Conservation (phyloP, 2,888 invertebrate species). For the Polyploca ridens region DNA sequence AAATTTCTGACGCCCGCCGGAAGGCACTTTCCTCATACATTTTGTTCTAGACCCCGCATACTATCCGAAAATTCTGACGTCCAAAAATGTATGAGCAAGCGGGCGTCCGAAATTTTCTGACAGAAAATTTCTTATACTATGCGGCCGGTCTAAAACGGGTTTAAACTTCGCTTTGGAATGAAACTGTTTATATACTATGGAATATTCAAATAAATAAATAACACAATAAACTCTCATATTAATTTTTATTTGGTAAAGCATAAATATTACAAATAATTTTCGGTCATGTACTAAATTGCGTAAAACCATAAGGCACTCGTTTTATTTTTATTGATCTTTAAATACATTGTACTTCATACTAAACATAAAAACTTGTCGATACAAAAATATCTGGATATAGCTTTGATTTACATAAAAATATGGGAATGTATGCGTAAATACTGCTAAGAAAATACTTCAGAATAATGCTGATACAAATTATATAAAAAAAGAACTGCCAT, state of each 20-base stretch:
- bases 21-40: too few species aligned
- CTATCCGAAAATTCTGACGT: too few species aligned
- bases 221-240: constrained; percentile 35
- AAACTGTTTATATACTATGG: constrained; percentile 14
- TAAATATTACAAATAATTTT: constrained; percentile 47
- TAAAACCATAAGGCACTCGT: constrained; percentile 62
- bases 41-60: too few species aligned
- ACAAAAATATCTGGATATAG: constrained; percentile 31
- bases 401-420: constrained; percentile 25
- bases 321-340: constrained; percentile 33
- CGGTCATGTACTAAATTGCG: constrained; percentile 41
- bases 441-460: constrained; percentile 40
- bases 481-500: constrained; percentile 36
- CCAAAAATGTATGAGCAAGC: too few species aligned
- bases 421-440: constrained; percentile 45
- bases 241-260: constrained; percentile 63
- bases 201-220: constrained; percentile 24
- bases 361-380: constrained; percentile 40
- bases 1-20: too few species aligned
- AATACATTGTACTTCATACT: constrained; percentile 53
- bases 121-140: too few species aligned
- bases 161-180: constrained; percentile 9
- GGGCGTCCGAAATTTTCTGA: too few species aligned
- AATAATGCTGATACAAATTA: constrained; percentile 24
- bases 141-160: too few species aligned